These are phyloP conservation scores for Platichthys flesus DNA, from an alignment of 2,113 vertebrate species.

Conservation along the genomic window DNA sequence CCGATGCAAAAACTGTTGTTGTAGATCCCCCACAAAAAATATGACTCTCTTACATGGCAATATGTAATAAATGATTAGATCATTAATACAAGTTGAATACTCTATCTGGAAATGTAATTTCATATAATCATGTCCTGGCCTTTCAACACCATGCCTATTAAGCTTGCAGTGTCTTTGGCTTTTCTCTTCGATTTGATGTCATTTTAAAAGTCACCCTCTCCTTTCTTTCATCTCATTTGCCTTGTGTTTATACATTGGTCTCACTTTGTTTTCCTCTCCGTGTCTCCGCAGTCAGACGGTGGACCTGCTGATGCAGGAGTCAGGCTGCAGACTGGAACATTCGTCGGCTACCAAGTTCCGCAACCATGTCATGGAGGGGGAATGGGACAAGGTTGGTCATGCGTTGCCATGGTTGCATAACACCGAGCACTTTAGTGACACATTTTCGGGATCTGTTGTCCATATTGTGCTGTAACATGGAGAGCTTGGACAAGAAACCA, in stretches of 20 bases:
- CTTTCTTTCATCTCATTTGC: background rate
- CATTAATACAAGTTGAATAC: background rate
- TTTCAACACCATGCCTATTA: conserved; percentile 1
- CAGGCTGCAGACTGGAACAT: conserved; percentile 99
- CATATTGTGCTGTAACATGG: background rate
- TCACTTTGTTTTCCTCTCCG: conserved; percentile 34
- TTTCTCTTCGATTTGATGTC: background rate
- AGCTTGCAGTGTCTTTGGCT: background rate
- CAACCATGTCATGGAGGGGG: conserved; percentile 99
- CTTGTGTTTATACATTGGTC: conserved; percentile 17
- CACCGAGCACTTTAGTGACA: background rate
- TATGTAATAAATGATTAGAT: background rate
- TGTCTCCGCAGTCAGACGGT: conserved; percentile 94
- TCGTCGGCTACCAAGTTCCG: conserved; percentile 99
- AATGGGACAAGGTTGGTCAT: conserved; percentile 98
- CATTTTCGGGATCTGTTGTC: background rate
- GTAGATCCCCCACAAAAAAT: background rate
- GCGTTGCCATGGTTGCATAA: conserved; percentile 18
- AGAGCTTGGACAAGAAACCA: background rate
- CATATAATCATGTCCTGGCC: background rate
- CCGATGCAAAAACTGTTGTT: background rate
- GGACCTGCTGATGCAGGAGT: conserved; percentile 99
- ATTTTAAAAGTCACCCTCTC: background rate
- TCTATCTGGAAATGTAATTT: background rate
- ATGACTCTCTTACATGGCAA: background rate